Conservation (phyloP, 2,888 invertebrate species). For the Eupithecia insigniata region DNA sequence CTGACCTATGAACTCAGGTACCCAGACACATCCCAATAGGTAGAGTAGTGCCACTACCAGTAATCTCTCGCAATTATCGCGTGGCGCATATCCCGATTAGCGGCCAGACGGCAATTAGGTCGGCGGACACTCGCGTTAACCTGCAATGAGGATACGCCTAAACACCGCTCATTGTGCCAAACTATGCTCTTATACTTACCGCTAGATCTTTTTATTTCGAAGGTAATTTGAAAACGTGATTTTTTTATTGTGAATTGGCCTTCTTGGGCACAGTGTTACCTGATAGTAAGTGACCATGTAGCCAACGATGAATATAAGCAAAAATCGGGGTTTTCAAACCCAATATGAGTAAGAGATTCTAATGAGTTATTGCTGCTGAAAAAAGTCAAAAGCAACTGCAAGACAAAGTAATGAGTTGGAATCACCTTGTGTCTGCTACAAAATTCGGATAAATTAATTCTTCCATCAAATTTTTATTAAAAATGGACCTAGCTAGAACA, state of each 20-base stretch:
- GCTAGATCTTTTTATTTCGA: not conserved
- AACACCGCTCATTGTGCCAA: slow-evolving; percentile 74
- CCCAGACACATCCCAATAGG: slow-evolving; percentile 35
- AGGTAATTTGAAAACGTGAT: not conserved
- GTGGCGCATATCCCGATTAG: slow-evolving; percentile 83
- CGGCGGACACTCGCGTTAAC: slow-evolving; percentile 82
- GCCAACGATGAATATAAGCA: not conserved
- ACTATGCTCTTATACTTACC: slow-evolving; percentile 56
- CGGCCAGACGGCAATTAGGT: slow-evolving; percentile 81
- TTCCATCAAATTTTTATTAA: no score
- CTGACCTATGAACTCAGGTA: slow-evolving; percentile 22
- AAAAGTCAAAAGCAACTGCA: not conserved
- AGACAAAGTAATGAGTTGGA: not conserved
- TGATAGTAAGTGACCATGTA: not conserved
- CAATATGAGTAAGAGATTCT: not conserved
- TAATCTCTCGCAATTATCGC: slow-evolving; percentile 81
- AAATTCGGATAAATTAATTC: not conserved
- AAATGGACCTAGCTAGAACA: not conserved
- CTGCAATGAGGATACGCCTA: slow-evolving; percentile 83
- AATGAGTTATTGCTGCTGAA: not conserved
- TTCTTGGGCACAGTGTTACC: not conserved
- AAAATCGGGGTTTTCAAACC: not conserved
- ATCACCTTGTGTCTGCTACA: not conserved
- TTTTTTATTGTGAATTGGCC: not conserved
- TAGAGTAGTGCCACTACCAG: slow-evolving; percentile 51